These are phyloP conservation scores for Pluvialis apricaria DNA, from an alignment of 2,113 vertebrate species.

Conservation along the genomic window DNA sequence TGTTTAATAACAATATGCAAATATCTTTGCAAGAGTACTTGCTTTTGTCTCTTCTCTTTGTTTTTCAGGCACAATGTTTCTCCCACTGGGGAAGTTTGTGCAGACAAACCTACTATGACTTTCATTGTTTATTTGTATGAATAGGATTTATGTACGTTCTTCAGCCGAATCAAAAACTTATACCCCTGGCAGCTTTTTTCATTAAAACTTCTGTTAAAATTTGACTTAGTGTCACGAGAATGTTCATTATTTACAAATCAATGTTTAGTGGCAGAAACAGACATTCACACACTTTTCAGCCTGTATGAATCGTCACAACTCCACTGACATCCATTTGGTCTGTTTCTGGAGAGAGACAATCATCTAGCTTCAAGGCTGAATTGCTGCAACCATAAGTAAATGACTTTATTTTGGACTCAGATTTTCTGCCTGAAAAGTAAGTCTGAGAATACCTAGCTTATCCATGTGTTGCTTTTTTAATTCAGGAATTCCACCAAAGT, in stretches of 20 bases:
- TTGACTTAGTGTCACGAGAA: neutral
- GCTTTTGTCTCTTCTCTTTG: conserved; percentile 6
- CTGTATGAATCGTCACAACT: neutral
- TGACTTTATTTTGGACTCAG: neutral
- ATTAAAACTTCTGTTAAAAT: conserved; percentile 17
- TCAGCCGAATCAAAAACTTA: neutral
- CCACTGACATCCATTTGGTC: neutral
- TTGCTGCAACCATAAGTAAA: neutral
- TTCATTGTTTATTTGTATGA: neutral
- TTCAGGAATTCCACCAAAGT: neutral
- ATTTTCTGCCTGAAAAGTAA: neutral
- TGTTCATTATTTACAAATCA: neutral
- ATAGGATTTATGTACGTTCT: neutral
- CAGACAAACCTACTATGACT: neutral
- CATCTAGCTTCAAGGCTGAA: neutral
- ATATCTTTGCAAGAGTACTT: conserved; percentile 55
- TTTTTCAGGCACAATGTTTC: neutral
- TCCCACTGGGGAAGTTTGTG: neutral
- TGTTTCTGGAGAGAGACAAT: neutral
- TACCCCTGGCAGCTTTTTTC: neutral
- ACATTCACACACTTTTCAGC: neutral
- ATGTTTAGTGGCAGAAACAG: neutral
- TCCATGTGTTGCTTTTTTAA: neutral
- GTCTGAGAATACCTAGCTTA: neutral
- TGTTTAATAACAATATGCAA: conserved; percentile 53